Base-by-base conservation (phyloP, 1,140 invertebrate species). In the Mizuhopecten yessoensis region DNA sequence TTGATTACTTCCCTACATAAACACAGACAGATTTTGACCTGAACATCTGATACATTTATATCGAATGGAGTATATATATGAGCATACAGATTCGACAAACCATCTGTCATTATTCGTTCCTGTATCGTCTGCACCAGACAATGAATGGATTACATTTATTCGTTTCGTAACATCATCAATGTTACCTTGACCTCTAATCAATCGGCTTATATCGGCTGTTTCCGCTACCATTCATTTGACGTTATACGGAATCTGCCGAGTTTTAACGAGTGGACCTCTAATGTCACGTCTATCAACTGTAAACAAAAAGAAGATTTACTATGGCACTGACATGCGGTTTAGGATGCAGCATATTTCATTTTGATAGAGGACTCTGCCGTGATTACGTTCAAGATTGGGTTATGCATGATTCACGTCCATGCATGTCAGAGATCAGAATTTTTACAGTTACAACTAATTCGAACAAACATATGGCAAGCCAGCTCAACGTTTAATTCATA, bases 271-370 rank as follows among this genome's bases (percentile, higher is more conserved):
- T n/a, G n/a, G n/a, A n/a, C n/a, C n/a, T n/a, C n/a, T n/a, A n/a
- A n/a, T n/a, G n/a, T n/a, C n/a, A n/a, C n/a, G n/a, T n/a, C n/a
- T n/a, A 75, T 75, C 57, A 5, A 75, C 9, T 75, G 57, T 75
- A 75, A 75, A 75, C 57, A 75, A 75, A n/a, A n/a, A 49, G 45
- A 49, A 29, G 57, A n/a, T 75, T 75, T 29, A 75, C 57, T 29
- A 5, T 29, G 57, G 1, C 23, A 75, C 17, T 75, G 57, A 17
- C 57, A 45, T 20, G 17, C 17, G 0, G 17, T 45, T 45, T 13
- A 45, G 9, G 17, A 45, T 17, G 29, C 57, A 17, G 5, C 57
- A 75, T 75, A 75, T 29, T 75, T 75, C 57, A 75, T n/a, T 75
- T 29, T 29, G n/a, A 29, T 29, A n/a, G 11, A 29, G 17, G 57